A percentile compares a stretch with the other conserved stretches of the same genome.
phyloP scores from a whole-genome alignment of 2,888 invertebrate genomes.

The Macrophya annulata region DNA sequence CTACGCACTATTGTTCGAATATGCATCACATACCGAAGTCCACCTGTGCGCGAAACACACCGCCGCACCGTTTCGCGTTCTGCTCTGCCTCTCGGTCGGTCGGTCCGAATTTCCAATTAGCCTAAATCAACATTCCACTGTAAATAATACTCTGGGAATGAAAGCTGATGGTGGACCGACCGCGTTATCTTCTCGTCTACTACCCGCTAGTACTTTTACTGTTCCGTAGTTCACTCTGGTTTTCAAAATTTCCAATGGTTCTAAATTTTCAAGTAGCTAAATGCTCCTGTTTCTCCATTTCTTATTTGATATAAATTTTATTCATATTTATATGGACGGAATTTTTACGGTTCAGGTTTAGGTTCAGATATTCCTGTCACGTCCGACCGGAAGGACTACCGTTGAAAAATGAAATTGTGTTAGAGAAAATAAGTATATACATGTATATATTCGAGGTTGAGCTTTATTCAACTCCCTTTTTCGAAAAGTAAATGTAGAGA shows the following conservation, averaged over 20 bases:
- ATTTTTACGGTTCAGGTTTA: no score
- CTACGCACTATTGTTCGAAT: constrained; percentile 44
- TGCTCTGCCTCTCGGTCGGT: neutral
- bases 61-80: neutral
- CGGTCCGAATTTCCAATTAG: constrained; percentile 52
- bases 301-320: no score
- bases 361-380: neutral
- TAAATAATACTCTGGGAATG: constrained; percentile 47
- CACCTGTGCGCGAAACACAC: neutral
- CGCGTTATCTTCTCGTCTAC: constrained; percentile 10
- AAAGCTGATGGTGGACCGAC: neutral
- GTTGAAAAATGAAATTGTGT: neutral
- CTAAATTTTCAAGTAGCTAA: neutral
- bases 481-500: neutral
- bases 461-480: neutral
- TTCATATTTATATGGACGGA: no score
- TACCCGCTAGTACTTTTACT: constrained; percentile 16
- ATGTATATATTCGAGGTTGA: neutral
- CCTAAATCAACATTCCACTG: constrained; percentile 54
- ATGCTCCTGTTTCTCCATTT: neutral
- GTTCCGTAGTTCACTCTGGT: constrained; percentile 1
- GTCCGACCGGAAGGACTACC: constrained; percentile 12
- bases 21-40: constrained; percentile 16
- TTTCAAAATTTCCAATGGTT: neutral
- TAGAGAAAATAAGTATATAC: neutral